Base-by-base conservation (phyloP, 92 coral and sea anemone genomes). In the Paramuricea clavata region DNA sequence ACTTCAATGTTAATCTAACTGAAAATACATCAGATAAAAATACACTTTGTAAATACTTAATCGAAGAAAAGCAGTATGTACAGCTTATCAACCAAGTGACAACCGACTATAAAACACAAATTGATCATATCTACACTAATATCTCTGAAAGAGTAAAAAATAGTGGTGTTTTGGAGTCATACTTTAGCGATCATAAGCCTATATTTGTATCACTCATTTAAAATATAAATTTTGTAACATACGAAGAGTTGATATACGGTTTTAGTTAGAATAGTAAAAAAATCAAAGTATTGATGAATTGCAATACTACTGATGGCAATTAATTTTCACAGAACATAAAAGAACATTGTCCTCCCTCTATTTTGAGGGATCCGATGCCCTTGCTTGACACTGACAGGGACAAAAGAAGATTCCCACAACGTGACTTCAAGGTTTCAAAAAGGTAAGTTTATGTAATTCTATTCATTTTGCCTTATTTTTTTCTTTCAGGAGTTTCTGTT, bases 151-250 rank as follows among this genome's bases (percentile, higher is more conserved):
- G 81, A 44, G 81, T 86, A 30, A 85, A 85, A 59, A 73, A 59
- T 76, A 74, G 77, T 8, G 91, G 90, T 21, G 92, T 92, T 87
- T 81, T 92, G 21, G 95, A 92, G 69, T 89, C 90, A 49, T 92
- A 92, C 81, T 92, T 79, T 74, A 92, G 90, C 85, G 94, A 92
- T 82, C 94, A 92, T 89, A 92, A 92, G 83, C 92, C 92, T n/a
- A 68, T 92, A 3, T 90, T 62, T 87, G 83, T 81, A 41, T 74
- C 78, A 42, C 49, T 88, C 0, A 35, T 30, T 35, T 67, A 30
- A 22, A 2, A 54, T 54, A 19, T 54, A 54, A 54, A 5, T 17
- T 54, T 21, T 2, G 3, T 54, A 54, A 54, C 7, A 61, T 21
- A 62, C 25, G 25, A 2, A 16, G 25, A 31, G 16, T 0, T 0